phyloP scores from a whole-genome alignment of 2,888 invertebrate genomes.

The Melinaea marsaeus region DNA sequence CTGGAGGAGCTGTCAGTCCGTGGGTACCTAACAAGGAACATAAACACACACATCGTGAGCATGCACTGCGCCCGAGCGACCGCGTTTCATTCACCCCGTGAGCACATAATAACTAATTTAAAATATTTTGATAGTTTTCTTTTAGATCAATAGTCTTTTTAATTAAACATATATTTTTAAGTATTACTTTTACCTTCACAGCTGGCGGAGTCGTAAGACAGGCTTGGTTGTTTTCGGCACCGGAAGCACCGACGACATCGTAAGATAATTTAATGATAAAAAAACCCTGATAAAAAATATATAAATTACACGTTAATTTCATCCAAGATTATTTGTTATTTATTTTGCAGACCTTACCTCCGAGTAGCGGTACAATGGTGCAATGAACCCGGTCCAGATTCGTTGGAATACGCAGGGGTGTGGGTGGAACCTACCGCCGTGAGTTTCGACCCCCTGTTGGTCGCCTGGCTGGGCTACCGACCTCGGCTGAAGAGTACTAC shows the following conservation, averaged over 20 bases:
- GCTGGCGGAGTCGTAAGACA: constrained; percentile 47
- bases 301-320: too few relatives aligned
- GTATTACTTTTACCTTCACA: constrained; percentile 26
- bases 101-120: constrained; percentile 28
- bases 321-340: too few relatives aligned
- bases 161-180: too few relatives aligned
- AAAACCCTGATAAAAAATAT: neutral
- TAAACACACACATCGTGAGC: constrained; percentile 45
- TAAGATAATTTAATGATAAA: constrained; percentile 39
- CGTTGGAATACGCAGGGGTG: constrained; percentile 54
- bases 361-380: constrained; percentile 56
- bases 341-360: constrained; percentile 49
- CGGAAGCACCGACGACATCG: constrained; percentile 51
- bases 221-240: constrained; percentile 65
- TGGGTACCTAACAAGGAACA: constrained; percentile 46
- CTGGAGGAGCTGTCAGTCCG: constrained; percentile 73
- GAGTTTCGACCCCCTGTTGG: constrained; percentile 80
- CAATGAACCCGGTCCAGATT: constrained; percentile 22
- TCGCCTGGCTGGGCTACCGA: constrained; percentile 80
- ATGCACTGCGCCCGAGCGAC: constrained; percentile 50
- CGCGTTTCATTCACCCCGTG: constrained; percentile 52
- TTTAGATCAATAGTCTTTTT: too few relatives aligned
- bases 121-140: too few relatives aligned
- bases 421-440: constrained; percentile 55
- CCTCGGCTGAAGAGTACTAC: constrained; percentile 37